Evolutionary conservation across 2,797 vertebrate genomes (phyloP).

Genomic region (Tiaroga cobitis): DNA sequence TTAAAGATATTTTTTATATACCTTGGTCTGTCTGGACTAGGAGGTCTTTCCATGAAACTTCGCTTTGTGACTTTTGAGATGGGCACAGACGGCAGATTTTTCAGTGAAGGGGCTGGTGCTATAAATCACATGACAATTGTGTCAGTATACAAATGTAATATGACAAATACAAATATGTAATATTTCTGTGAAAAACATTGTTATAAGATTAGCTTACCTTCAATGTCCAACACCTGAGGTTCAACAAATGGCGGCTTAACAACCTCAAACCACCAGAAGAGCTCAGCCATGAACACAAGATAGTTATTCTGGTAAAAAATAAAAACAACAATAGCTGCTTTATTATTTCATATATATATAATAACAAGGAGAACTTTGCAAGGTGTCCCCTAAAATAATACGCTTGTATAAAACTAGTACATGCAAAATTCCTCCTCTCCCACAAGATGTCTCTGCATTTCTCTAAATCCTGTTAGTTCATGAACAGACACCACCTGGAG

Average conservation of each 20-base stretch:
- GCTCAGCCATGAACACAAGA: slow-evolving; percentile 97
- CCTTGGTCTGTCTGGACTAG: slow-evolving; percentile 86
- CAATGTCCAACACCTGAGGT: slow-evolving; percentile 80
- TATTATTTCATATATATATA: not conserved
- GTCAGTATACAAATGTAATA: not conserved
- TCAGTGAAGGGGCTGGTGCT: slow-evolving; percentile 77
- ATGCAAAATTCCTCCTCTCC: slow-evolving; percentile 59
- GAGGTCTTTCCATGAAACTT: slow-evolving; percentile 82
- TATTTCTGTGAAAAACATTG: not conserved
- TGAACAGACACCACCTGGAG: not conserved
- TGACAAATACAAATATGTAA: not conserved
- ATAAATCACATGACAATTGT: slow-evolving; percentile 61
- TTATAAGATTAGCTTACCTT: slow-evolving; percentile 59
- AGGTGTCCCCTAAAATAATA: not conserved
- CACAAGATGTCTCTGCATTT: slow-evolving; percentile 73
- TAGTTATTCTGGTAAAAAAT: slow-evolving; percentile 88
- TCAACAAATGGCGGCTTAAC: slow-evolving; percentile 95
- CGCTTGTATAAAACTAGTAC: not conserved
- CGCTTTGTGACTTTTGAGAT: slow-evolving; percentile 86
- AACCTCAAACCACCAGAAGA: slow-evolving; percentile 98
- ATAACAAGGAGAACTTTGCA: not conserved
- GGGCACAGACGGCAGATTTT: slow-evolving; percentile 78
- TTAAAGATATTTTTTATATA: slow-evolving; percentile 64
- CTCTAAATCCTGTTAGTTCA: not conserved
- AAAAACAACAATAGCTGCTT: not conserved